Evolutionary conservation across 2,888 invertebrate species (phyloP), one percentile per base, ranked within the genome.

Genomic region (Drosophila gaucha): DNA sequence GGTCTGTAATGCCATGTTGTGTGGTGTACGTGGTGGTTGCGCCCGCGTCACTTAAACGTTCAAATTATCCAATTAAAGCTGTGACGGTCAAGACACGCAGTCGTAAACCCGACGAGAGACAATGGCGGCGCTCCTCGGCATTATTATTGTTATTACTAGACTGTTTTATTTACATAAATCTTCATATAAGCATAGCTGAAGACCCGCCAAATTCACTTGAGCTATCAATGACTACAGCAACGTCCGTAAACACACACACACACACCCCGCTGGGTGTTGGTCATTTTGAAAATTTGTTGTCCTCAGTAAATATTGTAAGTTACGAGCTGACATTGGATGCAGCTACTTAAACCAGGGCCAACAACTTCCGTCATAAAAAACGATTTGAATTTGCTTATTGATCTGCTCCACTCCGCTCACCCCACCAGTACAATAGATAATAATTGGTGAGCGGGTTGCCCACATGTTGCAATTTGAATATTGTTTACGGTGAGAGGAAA

Each of bases 121-220:
- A 66, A 54, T 28, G 49, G 35, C 26, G 41, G 20, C 62, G 63
- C 60, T 67, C 57, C 51, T 55, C 20, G 16, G 49, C 20, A 46
- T 44, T 63, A 62, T 62, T 63, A 58, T 67, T 77, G 50, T 66
- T 69, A 66, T 76, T 75, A 67, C 65, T 52, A 57, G 66, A 62
- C 59, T 62, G 49, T 59, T 56, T 67, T 73, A 87, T 87, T 85
- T 89, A 87, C 89, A 89, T 89, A 89, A 89, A 89, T 87, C 89
- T 87, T 77, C 73, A 85, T 89, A 73, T 57, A 54, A 59, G 52
- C 54, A 62, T 24, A 24, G 56, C 39, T 24, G n/a, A 54, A 60
- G 67, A 58, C 38, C 38, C 44, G 51, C 31, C 41, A 62, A 68
- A 68, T 70, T 73, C 63, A 70, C 60, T 77, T 66, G 51, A 68